Evolutionary conservation across 2,888 invertebrate species (phyloP), one percentile per base, ranked within the genome.

Genomic region (Automeris io): DNA sequence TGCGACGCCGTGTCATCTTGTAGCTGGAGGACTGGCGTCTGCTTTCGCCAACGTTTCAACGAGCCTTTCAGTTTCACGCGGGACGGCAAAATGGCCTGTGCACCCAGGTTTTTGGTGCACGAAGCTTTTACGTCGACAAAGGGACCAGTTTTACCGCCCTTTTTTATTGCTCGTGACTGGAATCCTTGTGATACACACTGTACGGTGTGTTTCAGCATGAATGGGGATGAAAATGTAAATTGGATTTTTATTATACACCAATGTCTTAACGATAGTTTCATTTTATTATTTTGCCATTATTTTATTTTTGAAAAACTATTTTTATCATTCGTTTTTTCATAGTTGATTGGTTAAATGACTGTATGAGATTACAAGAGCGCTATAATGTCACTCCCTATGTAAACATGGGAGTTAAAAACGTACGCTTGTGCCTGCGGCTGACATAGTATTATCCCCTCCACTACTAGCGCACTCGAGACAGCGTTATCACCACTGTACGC

Each of bases 1-100:
- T 56, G 56, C 54, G 51, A 38, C 58, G 59, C 52, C 53, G 47
- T 60, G 67, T 60, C 63, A 60, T 62, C 66, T 67, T 66, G 63
- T 65, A 59, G 54, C 64, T 29, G 21, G 37, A 29, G 29, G 29
- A 18, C 13, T 36, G 29, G 22, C 18, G 35, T 35, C 5, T 13
- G 26, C 47, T 44, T 41, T 38, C 45, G 45, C 47, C 42, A 46
- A 42, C 53, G 53, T 50, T 55, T 48, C 48, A 45, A 51, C 43
- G 54, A 59, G 61, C 57, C 61, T 60, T 59, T 46, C 42, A 53
- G 46, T 39, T 24, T 33, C 41, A 37, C 51, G 43, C 38, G 36
- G 41, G 29, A 29, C 48, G 31, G 45, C n/a, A 42, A 56, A 52
- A 49, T 49, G 52, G 47, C 52, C 40, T 48, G 45, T 54, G 55